A percentile compares a stretch with the other conserved stretches of the same genome.
These are phyloP conservation scores for Pharmacophagus antenor DNA, from an alignment of 2,888 invertebrate genomes.

Conservation along the genomic window DNA sequence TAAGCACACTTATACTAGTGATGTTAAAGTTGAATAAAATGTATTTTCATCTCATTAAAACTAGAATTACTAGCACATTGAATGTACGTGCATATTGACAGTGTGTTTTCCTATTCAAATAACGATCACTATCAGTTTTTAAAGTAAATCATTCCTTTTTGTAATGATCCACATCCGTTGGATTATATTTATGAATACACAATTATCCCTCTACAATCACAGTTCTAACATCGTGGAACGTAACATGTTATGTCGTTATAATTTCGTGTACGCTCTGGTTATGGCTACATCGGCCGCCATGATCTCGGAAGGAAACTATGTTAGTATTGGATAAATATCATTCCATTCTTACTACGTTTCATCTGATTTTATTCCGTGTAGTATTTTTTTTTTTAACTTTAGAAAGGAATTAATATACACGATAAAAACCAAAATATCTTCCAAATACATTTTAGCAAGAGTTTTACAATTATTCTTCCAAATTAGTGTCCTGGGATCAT, in stretches of 20 bases:
- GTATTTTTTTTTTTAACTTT: not conserved
- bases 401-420: not conserved
- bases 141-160: slow-evolving; percentile 19
- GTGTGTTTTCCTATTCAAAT: not conserved
- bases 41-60: not conserved
- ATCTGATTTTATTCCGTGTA: not conserved
- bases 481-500: not conserved
- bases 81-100: not conserved
- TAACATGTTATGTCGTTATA: slow-evolving; percentile 31
- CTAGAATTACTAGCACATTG: too few relatives aligned
- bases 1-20: too few relatives aligned
- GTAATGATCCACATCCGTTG: slow-evolving; percentile 22
- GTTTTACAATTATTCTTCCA: too few relatives aligned
- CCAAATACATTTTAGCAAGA: not conserved
- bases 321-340: slow-evolving; percentile 28
- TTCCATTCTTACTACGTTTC: slow-evolving; percentile 14
- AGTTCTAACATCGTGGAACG: slow-evolving; percentile 22
- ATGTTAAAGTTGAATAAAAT: too few relatives aligned
- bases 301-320: slow-evolving; percentile 27
- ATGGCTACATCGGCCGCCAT: slow-evolving; percentile 28
- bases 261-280: slow-evolving; percentile 29
- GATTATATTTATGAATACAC: slow-evolving; percentile 11
- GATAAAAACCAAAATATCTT: not conserved
- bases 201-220: slow-evolving; percentile 15
- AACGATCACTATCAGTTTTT: slow-evolving; percentile 15